These are phyloP conservation scores for Cerceris rybyensis DNA, from an alignment of 2,888 invertebrate species.

Conservation along the genomic window DNA sequence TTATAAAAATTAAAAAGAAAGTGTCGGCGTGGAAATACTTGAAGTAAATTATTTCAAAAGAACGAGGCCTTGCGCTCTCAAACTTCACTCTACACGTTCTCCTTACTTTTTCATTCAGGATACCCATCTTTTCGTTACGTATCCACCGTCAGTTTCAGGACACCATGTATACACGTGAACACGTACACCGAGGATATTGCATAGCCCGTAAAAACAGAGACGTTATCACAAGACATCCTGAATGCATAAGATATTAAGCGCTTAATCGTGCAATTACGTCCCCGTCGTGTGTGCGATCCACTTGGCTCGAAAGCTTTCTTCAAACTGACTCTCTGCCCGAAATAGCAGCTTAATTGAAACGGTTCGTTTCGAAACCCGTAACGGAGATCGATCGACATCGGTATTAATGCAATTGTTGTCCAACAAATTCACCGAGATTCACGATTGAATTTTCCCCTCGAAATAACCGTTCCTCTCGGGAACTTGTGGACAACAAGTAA, in stretches of 20 bases:
- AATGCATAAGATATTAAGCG: constrained; percentile 48
- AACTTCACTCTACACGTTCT: too few species aligned
- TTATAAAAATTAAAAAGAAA: too few species aligned
- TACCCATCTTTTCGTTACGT: too few species aligned
- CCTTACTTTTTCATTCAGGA: too few species aligned
- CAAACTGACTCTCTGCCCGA: neutral
- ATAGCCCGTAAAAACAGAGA: constrained; percentile 33
- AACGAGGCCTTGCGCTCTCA: too few species aligned
- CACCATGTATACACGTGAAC: neutral
- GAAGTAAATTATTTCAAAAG: too few species aligned
- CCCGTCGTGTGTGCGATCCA: constrained; percentile 6
- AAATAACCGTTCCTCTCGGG: neutral
- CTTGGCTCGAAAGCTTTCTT: neutral
- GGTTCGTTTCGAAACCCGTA: neutral
- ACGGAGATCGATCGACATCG: too few species aligned
- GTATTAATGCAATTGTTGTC: too few species aligned
- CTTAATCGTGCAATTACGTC: constrained; percentile 42
- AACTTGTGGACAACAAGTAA: constrained; percentile 10
- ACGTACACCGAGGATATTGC: neutral
- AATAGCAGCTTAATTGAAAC: constrained; percentile 20
- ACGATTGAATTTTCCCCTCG: too few species aligned
- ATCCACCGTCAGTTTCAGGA: too few species aligned
- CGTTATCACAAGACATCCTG: constrained; percentile 33
- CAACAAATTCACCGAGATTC: too few species aligned
- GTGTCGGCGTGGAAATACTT: too few species aligned